A percentile compares a stretch with the other conserved stretches of the same genome.
Conservation (phyloP, 2,797 vertebrate species). For the Xenopus petersii region DNA sequence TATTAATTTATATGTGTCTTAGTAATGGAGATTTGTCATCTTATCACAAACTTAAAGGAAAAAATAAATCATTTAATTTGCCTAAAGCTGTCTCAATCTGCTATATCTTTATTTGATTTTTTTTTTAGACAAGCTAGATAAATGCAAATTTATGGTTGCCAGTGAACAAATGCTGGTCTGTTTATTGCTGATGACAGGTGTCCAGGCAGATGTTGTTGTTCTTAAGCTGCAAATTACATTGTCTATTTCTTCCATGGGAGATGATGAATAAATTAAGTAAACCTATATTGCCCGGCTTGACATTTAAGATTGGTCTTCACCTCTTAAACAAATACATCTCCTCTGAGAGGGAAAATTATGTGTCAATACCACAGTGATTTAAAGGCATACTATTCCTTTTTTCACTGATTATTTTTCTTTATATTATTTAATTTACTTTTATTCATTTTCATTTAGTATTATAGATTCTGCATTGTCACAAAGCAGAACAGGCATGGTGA, state of each 20-base stretch:
- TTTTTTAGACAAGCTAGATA: neutral
- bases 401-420: neutral
- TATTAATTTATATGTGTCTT: neutral
- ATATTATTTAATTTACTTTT: neutral
- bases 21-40: neutral
- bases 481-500: no score
- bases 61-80: neutral
- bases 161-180: constrained; percentile 2
- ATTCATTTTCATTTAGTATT: no score
- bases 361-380: neutral
- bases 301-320: neutral
- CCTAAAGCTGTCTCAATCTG: neutral
- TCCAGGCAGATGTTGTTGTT: constrained; percentile 3
- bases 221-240: neutral
- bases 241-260: constrained; percentile 1
- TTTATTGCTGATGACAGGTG: constrained; percentile 2
- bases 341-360: neutral
- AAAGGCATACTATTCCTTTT: no score
- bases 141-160: neutral
- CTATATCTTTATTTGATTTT: neutral
- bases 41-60: neutral
- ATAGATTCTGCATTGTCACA: no score
- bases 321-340: neutral
- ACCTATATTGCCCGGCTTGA: neutral
- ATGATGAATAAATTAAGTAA: constrained; percentile 6